Evolutionary conservation across 2,797 vertebrate species (phyloP).

Genomic region (Scolopax bukidnonensis): DNA sequence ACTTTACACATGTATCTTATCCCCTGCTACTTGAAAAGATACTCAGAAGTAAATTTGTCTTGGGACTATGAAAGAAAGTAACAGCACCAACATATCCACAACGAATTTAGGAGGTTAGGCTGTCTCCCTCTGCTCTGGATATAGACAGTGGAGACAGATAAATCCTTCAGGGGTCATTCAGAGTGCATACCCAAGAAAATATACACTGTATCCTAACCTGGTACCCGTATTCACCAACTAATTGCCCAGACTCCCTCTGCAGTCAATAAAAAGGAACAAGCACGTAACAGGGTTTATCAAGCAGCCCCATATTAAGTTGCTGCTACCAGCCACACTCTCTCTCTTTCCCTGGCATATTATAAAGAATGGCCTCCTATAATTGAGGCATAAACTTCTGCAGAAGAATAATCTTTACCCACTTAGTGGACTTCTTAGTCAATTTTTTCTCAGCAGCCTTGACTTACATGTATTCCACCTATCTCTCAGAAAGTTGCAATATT

Average conservation of each 20-base stretch:
- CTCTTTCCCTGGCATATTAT: background rate
- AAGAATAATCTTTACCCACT: background rate
- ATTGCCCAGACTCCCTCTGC: background rate
- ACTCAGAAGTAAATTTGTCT: background rate
- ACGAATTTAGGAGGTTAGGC: background rate
- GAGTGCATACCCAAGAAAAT: background rate
- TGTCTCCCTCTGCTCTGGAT: background rate
- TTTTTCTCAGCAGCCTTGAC: background rate
- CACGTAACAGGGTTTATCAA: background rate
- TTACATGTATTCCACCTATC: background rate
- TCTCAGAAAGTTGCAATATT: background rate
- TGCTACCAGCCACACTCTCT: background rate
- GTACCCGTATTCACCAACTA: background rate
- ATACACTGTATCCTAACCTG: background rate
- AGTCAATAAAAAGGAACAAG: background rate
- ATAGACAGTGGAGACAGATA: background rate
- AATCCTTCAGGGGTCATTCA: background rate
- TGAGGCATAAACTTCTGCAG: background rate
- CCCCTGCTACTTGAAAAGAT: background rate
- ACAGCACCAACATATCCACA: accelerated
- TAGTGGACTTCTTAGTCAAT: background rate
- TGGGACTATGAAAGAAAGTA: background rate
- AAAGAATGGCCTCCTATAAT: background rate
- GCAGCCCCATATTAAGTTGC: background rate
- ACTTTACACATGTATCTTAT: background rate